Evolutionary conservation across 2,888 invertebrate genomes (phyloP).

Genomic region (Apotomis betuletana): DNA sequence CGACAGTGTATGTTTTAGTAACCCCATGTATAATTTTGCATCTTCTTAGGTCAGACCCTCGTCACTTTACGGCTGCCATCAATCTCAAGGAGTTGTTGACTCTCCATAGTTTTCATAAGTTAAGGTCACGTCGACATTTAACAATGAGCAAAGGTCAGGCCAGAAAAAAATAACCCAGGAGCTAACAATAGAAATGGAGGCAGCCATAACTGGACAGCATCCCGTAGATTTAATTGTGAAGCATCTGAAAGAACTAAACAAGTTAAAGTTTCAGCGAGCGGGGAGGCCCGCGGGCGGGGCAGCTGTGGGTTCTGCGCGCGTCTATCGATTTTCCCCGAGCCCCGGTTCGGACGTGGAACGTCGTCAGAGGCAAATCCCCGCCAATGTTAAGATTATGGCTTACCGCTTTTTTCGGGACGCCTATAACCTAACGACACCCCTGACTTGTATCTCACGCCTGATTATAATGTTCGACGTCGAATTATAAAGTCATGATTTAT

Average conservation of each 20-base stretch:
- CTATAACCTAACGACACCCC: constrained; percentile 27
- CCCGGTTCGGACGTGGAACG: constrained; percentile 48
- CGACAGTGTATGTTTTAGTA: background rate
- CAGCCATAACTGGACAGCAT: constrained; percentile 21
- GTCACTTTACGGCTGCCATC: constrained; percentile 7
- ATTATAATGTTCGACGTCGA: constrained; percentile 22
- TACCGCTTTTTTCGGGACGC: constrained; percentile 18
- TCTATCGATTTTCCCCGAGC: constrained; percentile 72
- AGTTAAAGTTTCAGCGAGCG: constrained; percentile 60
- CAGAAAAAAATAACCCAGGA: background rate
- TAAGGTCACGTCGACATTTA: constrained; percentile 1
- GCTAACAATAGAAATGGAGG: background rate
- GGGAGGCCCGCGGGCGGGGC: constrained; percentile 45
- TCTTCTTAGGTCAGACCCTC: constrained; percentile 13
- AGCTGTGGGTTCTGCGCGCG: constrained; percentile 68
- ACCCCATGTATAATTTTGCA: constrained; percentile 19
- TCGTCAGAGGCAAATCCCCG: constrained; percentile 53
- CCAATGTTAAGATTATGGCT: constrained; percentile 60
- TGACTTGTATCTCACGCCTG: constrained; percentile 13
- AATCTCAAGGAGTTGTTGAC: background rate
- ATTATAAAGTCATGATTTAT: constrained; percentile 18
- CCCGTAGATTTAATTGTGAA: constrained; percentile 31
- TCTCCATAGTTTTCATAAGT: background rate
- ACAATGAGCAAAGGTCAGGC: background rate
- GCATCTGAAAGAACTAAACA: constrained; percentile 49